These are phyloP conservation scores for Nannobrachium achirus DNA, from an alignment of 2,113 vertebrate genomes.

Conservation along the genomic window DNA sequence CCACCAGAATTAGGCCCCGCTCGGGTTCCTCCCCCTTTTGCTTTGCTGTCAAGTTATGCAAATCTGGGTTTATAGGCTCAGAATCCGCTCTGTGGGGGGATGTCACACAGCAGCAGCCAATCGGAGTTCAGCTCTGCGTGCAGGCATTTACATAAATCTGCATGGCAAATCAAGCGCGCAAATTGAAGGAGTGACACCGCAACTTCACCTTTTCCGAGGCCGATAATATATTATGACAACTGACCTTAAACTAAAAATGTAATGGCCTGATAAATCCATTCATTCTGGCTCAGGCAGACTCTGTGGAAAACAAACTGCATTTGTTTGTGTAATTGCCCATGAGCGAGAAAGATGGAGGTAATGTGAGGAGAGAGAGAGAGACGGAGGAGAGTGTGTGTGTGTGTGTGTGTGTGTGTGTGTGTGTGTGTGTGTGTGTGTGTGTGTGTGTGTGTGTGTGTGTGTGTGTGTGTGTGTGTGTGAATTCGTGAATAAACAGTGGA, in stretches of 20 bases:
- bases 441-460: not conserved
- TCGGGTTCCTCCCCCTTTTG: slow-evolving; percentile 7
- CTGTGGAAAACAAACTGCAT: slow-evolving; percentile 69
- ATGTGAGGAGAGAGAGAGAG: slow-evolving; percentile 22
- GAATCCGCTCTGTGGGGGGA: slow-evolving; percentile 25
- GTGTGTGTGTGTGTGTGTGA: slow-evolving; percentile 19
- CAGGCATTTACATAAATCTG: slow-evolving; percentile 72
- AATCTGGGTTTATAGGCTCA: slow-evolving; percentile 51
- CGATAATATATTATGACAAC: slow-evolving; percentile 48
- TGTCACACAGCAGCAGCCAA: slow-evolving; percentile 48
- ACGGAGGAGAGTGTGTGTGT: slow-evolving; percentile 1
- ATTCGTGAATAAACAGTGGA: slow-evolving; percentile 69
- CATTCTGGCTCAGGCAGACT: slow-evolving; percentile 37
- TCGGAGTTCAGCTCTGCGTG: slow-evolving; percentile 38
- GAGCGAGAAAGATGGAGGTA: slow-evolving; percentile 51
- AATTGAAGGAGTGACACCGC: slow-evolving; percentile 55
- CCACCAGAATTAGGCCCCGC: slow-evolving; percentile 16
- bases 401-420: not conserved
- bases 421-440: no score
- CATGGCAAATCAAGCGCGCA: slow-evolving; percentile 63
- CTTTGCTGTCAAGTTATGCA: slow-evolving; percentile 46
- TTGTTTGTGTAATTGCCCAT: slow-evolving; percentile 78
- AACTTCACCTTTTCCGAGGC: slow-evolving; percentile 50
- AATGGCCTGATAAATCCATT: slow-evolving; percentile 55
- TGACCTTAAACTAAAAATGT: slow-evolving; percentile 59